Evolutionary conservation across 2,797 vertebrate genomes (phyloP).

Genomic region (Ptychadena robeensis): DNA sequence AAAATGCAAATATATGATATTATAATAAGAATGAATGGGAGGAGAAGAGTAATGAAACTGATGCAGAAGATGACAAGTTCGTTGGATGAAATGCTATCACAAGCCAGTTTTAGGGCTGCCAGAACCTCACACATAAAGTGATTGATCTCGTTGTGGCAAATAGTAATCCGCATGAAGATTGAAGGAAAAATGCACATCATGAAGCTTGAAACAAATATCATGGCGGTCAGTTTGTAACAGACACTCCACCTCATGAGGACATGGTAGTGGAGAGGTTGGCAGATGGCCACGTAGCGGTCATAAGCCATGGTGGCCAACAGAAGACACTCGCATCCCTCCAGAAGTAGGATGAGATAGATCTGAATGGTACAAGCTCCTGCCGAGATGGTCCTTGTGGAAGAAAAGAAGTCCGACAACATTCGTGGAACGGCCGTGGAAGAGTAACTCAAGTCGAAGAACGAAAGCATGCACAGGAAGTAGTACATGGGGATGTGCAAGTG

Average conservation of each 20-base stretch:
- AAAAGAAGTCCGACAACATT: neutral
- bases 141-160: constrained; percentile 8
- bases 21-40: constrained; percentile 4
- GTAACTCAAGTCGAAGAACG: constrained; percentile 8
- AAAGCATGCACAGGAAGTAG: neutral
- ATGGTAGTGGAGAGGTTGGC: neutral
- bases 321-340: neutral
- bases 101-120: constrained; percentile 65
- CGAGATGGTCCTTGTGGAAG: neutral
- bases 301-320: constrained; percentile 15
- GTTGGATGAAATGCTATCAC: constrained; percentile 61
- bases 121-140: constrained; percentile 29
- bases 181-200: constrained; percentile 2
- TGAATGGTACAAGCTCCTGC: neutral
- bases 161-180: neutral
- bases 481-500: constrained; percentile 9
- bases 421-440: neutral
- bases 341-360: neutral
- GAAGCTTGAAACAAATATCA: constrained; percentile 3
- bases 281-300: constrained; percentile 22
- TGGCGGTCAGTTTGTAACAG: neutral
- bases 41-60: constrained; percentile 7
- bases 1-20: constrained; percentile 10
- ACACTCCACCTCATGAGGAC: neutral
- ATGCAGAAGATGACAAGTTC: constrained; percentile 48